Evolutionary conservation across 2,797 vertebrate species (phyloP), one percentile per base, ranked within the genome.

Genomic region (Brachyalestes nurse): DNA sequence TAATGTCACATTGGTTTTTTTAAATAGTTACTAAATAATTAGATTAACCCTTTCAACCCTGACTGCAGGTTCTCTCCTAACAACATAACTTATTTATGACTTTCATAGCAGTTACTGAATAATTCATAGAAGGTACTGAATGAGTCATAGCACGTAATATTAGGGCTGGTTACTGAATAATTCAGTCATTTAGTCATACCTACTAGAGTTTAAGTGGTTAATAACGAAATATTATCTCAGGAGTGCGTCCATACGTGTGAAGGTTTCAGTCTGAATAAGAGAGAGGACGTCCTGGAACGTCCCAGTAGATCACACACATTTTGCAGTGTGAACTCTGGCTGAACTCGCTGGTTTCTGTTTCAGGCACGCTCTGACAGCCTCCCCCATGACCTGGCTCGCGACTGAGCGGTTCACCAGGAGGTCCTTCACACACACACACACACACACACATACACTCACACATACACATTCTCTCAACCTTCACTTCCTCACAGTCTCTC

Each of bases 321-420:
- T 93, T 91, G 91, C 94, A 19, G 96, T 93, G 93, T 97, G 96
- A 98, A 97, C 96, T 97, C 95, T 95, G 94, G 93, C 92, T 96
- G 95, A 97, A 96, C 96, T 93, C 93, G 90, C 88, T 90, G 93
- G 95, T 94, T 93, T 92, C 93, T 94, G 93, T 94, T 94, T 93
- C 93, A 94, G 93, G 92, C 94, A 94, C 93, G 91, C 94, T 94
- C 92, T 94, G 92, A 94, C 93, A 95, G 93, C 80, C 93, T 91
- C 93, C 93, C 92, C 88, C 91, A 94, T 96, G 95, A 96, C 96
- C 96, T 94, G 94, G 96, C 95, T 95, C 93, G 89, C 94, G 94
- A 92, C 93, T 91, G 90, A 91, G 90, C 92, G 93, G 95, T 96
- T 97, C 96, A 96, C 92, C 83, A 91, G 90, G 91, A 96, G 96